Evolutionary conservation across 2,113 vertebrate species (phyloP).

Genomic region (Ctenomys sociabilis): DNA sequence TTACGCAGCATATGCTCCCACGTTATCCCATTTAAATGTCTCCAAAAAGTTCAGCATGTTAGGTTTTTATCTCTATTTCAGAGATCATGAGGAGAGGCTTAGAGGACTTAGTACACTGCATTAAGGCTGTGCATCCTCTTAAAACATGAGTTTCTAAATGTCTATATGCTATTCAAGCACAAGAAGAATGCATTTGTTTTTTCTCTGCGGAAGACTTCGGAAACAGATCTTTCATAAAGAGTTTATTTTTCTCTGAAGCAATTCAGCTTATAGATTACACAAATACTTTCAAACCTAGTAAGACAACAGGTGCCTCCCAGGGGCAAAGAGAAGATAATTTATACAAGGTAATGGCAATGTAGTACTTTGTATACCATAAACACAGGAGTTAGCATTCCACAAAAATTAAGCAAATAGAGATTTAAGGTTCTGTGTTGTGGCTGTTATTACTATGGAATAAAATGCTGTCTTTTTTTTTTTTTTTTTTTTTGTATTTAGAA

Average conservation of each 20-base stretch:
- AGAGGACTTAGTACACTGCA: background rate
- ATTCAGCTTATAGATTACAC: background rate
- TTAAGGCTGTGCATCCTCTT: background rate
- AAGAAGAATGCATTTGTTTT: background rate
- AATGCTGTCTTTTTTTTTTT: background rate
- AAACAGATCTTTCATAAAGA: background rate
- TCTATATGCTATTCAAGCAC: background rate
- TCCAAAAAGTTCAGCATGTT: conserved; percentile 30
- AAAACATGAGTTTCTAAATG: conserved; percentile 51
- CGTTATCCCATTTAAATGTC: background rate
- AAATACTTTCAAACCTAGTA: conserved; percentile 26
- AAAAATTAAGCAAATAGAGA: conserved; percentile 8
- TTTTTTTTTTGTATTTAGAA: no score
- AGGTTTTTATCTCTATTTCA: background rate
- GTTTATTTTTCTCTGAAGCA: conserved; percentile 44
- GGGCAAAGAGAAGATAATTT: conserved; percentile 5
- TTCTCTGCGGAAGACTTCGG: conserved; percentile 20
- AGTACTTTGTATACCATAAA: background rate
- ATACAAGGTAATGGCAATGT: background rate
- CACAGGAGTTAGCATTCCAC: background rate
- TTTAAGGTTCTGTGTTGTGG: background rate
- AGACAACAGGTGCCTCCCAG: conserved; percentile 9
- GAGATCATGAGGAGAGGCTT: background rate
- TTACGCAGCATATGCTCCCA: background rate
- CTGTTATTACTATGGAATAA: background rate